phyloP scores from a whole-genome alignment of 2,888 invertebrate genomes.

The Drosophila birchii region DNA sequence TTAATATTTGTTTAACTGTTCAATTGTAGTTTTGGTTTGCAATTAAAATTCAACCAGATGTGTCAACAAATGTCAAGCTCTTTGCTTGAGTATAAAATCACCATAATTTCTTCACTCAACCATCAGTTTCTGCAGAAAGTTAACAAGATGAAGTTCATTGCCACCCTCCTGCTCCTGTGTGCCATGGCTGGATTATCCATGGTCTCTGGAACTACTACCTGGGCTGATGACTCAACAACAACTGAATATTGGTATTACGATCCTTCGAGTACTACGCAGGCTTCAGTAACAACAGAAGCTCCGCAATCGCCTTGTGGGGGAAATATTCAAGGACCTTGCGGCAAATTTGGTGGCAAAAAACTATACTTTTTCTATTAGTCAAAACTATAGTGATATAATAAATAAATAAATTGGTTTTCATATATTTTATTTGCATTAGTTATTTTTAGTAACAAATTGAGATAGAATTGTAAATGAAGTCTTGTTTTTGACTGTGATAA shows the following conservation, averaged over 20 bases:
- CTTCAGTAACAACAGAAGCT: neutral
- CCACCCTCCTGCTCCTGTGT: constrained; percentile 4
- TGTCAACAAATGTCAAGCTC: neutral
- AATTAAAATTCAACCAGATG: neutral
- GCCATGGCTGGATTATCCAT: neutral
- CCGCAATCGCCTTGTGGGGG: neutral
- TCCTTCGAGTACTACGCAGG: neutral
- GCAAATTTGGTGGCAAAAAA: neutral
- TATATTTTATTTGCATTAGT: neutral
- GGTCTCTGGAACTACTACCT: neutral
- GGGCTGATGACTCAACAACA: neutral
- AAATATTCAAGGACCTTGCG: neutral
- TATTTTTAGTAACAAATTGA: neutral
- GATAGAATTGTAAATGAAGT: neutral
- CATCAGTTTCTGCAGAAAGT: neutral
- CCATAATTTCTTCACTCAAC: neutral
- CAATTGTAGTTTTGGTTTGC: neutral
- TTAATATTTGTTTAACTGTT: neutral
- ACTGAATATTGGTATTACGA: neutral
- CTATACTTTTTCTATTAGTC: constrained; percentile 19
- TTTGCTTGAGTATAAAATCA: constrained; percentile 2
- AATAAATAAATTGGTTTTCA: neutral
- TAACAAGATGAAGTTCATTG: constrained; percentile 12
- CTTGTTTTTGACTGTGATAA: too few species aligned
- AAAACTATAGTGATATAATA: neutral